Base-by-base conservation (phyloP, 1,140 invertebrate species). In the Phortica variegata region DNA sequence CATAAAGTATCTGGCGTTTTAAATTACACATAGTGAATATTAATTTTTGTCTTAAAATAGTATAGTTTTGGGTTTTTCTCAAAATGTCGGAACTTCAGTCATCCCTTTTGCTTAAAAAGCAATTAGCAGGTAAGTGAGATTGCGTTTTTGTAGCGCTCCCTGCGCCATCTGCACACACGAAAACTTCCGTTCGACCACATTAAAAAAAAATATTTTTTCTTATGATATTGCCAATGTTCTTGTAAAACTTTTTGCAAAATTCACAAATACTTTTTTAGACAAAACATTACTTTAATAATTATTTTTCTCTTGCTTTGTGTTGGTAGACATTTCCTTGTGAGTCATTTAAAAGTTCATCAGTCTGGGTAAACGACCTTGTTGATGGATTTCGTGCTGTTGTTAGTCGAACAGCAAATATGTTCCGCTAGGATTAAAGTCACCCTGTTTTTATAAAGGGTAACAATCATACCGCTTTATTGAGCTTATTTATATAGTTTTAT, bases 21-120 rank as follows among this genome's bases (percentile, higher is more conserved):
- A 47, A 23, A 29, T 29, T 29, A 29, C 12, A 29, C 6, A 6
- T 7, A 6, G 26, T 29, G 18, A 45, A 54, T 23, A 13, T 47
- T 39, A 46, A 40, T 38, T 31, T 57, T 52, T 43, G 60, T 45
- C 48, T 55, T 57, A 60, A 50, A 65, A 31, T 57, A 43, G 54
- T 21, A 37, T 56, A 33, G 23, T 44, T 23, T 43, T 43, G 33
- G 37, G 31, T 47, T 56, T 29, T 16, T 33, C 26, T 38, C 18
- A 65, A 58, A 51, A 92, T 92, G 90, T 91, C 90, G 86, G 89
- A 92, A 83, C 87, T 89, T 85, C 91, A 94, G 86, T 94, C 91
- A 77, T 88, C 91, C 79, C 87, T 95, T 80, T 82, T 95, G 82
- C 84, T 95, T 81, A 87, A 90, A 82, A 95, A 94, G 86, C 93